A percentile compares a stretch with the other conserved stretches of the same genome.
phyloP scores from a whole-genome alignment of 1,140 invertebrate species.

The Holotrichia oblita region DNA sequence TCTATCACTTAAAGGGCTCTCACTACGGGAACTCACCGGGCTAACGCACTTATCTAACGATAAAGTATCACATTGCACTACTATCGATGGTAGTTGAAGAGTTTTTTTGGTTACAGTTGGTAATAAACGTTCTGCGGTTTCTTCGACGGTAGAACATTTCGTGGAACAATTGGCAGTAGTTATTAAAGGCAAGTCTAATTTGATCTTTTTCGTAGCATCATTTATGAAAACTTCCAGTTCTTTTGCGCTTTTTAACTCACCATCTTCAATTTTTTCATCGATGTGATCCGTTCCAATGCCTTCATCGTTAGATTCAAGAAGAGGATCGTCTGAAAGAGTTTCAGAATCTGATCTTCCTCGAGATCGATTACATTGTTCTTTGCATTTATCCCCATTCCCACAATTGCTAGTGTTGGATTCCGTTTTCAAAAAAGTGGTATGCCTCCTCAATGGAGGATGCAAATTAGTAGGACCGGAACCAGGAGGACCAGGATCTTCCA shows the following conservation, averaged over 20 bases:
- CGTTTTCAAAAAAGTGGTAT: slow-evolving; percentile 65
- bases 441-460: slow-evolving; percentile 58
- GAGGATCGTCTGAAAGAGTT: slow-evolving; percentile 72
- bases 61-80: slow-evolving; percentile 67
- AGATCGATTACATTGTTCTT: slow-evolving; percentile 58
- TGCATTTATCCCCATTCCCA: slow-evolving; percentile 52
- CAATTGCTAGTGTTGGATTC: slow-evolving; percentile 60
- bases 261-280: slow-evolving; percentile 72
- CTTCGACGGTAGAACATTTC: slow-evolving; percentile 52
- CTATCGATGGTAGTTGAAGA: slow-evolving; percentile 70
- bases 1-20: slow-evolving; percentile 78
- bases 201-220: slow-evolving; percentile 60
- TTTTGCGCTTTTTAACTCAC: slow-evolving; percentile 70
- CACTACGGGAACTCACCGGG: slow-evolving; percentile 79
- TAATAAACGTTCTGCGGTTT: slow-evolving; percentile 18
- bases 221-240: slow-evolving; percentile 70
- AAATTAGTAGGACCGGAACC: slow-evolving; percentile 61
- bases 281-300: slow-evolving; percentile 74
- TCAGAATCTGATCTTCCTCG: slow-evolving; percentile 72
- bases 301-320: slow-evolving; percentile 76
- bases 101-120: slow-evolving; percentile 55
- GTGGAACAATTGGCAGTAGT: slow-evolving; percentile 51
- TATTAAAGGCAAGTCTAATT: slow-evolving; percentile 58
- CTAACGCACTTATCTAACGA: slow-evolving; percentile 68
- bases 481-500: slow-evolving; percentile 70